phyloP scores from a whole-genome alignment of 2,113 vertebrate species.

The Serranochromis macrocephalus region DNA sequence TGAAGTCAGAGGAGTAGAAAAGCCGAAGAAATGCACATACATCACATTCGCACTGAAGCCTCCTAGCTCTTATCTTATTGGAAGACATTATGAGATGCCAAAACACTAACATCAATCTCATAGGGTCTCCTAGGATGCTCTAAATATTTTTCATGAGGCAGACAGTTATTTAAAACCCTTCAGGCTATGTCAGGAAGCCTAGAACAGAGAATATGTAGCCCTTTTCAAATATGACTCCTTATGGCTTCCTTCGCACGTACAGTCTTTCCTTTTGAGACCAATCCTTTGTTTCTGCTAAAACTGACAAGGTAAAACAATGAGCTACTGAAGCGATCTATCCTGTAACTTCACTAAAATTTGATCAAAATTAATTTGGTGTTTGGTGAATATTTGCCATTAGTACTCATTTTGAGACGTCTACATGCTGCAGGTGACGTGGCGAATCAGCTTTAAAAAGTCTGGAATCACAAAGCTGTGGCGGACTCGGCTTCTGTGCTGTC shows the following conservation, averaged over 20 bases:
- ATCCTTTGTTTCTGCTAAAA: conserved; percentile 21
- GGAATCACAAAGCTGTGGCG: neutral
- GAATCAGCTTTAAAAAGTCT: neutral
- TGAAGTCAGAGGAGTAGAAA: neutral
- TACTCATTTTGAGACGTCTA: neutral
- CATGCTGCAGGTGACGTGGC: neutral
- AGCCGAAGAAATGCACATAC: conserved; percentile 34
- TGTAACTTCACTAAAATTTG: neutral
- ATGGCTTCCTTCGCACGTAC: neutral
- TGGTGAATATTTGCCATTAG: neutral
- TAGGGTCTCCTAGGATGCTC: conserved; percentile 33
- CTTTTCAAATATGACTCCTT: conserved; percentile 29
- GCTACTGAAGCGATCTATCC: neutral
- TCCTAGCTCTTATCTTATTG: conserved; percentile 54
- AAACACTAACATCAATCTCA: conserved; percentile 57
- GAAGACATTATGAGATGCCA: conserved; percentile 51
- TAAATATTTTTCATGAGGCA: conserved; percentile 56
- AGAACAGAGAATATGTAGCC: conserved; percentile 12
- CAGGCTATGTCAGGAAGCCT: conserved; percentile 32
- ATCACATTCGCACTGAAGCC: conserved; percentile 37
- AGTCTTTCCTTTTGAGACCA: conserved; percentile 16
- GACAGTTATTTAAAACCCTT: conserved; percentile 57
- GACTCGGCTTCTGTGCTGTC: neutral
- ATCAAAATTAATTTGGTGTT: neutral
- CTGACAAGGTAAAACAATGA: neutral